Evolutionary conservation across 2,888 invertebrate genomes (phyloP).

Genomic region (Aleiodes leptofemur): DNA sequence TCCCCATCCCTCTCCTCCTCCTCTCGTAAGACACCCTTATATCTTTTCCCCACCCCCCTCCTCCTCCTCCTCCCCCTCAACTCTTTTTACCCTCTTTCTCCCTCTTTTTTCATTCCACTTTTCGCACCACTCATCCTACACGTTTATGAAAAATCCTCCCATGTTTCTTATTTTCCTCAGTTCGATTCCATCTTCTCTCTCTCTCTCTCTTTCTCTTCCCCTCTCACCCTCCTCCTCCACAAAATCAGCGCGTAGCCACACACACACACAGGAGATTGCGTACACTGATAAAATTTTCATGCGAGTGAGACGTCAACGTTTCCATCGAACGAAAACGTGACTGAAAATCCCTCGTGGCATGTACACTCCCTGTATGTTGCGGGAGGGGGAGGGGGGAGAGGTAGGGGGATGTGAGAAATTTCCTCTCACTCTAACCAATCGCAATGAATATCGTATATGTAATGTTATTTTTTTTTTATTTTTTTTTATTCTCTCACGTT

Average conservation of each 20-base stretch:
- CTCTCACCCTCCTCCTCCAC: conserved; percentile 1
- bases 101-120: neutral
- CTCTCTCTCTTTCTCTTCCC: conserved; percentile 23
- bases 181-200: conserved; percentile 18
- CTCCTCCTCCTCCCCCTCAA: neutral
- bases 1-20: neutral
- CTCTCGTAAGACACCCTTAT: conserved; percentile 47
- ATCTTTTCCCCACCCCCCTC: conserved; percentile 25
- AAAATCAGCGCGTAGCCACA: conserved; percentile 21
- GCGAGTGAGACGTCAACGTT: conserved; percentile 39
- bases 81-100: conserved; percentile 38
- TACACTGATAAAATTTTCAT: conserved; percentile 38
- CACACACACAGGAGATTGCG: conserved; percentile 21
- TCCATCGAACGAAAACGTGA: conserved; percentile 41
- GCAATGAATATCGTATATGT: conserved; percentile 29
- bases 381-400: neutral
- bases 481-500: conserved; percentile 1
- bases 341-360: conserved; percentile 31
- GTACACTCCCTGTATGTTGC: neutral
- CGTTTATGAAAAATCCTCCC: conserved; percentile 24
- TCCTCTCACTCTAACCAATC: conserved; percentile 15
- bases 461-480: neutral
- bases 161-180: conserved; percentile 5
- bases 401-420: conserved; percentile 10
- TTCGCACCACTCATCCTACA: conserved; percentile 35